Percentiles rank a stretch among this genome's conserved stretches.
phyloP scores from a whole-genome alignment of 2,113 vertebrate genomes.

The Perccottus glenii region DNA sequence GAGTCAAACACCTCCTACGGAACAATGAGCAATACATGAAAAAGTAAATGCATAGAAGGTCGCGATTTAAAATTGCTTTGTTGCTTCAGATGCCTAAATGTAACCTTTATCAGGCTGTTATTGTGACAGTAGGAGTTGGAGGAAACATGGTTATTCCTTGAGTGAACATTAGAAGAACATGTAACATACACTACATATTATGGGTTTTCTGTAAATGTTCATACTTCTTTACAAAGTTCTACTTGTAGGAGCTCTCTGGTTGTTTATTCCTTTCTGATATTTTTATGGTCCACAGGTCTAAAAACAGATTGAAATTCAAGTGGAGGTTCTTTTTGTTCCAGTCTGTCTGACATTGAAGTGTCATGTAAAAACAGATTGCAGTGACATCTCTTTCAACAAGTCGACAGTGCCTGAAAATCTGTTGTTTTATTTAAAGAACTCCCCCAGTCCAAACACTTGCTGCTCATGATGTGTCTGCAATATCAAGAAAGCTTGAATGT shows the following conservation, averaged over 20 bases:
- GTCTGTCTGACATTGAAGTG: conserved; percentile 21
- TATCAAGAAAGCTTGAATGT: background rate
- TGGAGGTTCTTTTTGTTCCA: background rate
- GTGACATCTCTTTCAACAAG: conserved; percentile 8
- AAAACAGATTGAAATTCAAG: conserved; percentile 17
- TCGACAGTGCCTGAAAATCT: conserved; percentile 2
- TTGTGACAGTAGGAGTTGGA: background rate
- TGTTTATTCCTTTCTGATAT: background rate
- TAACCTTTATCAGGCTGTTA: background rate
- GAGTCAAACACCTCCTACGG: background rate
- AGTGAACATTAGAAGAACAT: background rate
- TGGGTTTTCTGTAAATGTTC: no score
- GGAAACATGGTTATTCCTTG: background rate
- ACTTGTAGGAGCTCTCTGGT: background rate
- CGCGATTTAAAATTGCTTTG: background rate
- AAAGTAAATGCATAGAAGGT: conserved; percentile 5
- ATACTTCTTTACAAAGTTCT: no score
- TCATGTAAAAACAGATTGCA: conserved; percentile 1
- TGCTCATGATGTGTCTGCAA: background rate
- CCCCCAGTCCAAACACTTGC: background rate
- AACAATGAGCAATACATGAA: background rate
- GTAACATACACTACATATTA: background rate
- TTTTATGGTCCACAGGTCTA: conserved; percentile 4
- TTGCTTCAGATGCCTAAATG: background rate
- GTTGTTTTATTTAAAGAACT: conserved; percentile 11